Evolutionary conservation across 1,140 invertebrate genomes (phyloP).

Genomic region (Pseudoatta argentina): DNA sequence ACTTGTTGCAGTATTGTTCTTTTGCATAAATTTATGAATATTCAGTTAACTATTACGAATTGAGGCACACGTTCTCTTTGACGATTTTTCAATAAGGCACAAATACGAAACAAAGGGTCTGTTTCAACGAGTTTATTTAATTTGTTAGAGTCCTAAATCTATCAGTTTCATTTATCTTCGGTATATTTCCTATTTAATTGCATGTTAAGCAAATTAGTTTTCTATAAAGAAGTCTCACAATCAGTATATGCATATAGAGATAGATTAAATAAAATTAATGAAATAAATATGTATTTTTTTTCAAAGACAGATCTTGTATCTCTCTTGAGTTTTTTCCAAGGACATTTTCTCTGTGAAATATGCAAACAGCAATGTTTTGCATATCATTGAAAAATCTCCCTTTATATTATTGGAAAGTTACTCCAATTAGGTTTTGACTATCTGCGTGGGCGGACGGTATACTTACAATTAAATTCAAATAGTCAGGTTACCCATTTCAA

Average conservation of each 20-base stretch:
- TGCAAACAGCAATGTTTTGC: slow-evolving; percentile 6
- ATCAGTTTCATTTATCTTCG: slow-evolving; percentile 12
- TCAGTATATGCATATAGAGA: neutral
- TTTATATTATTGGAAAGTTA: slow-evolving; percentile 6
- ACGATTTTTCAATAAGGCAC: neutral
- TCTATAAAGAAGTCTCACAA: neutral
- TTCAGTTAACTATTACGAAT: neutral
- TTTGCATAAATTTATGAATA: slow-evolving; percentile 35
- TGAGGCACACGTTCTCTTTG: neutral
- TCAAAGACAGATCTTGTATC: neutral
- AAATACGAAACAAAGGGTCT: neutral
- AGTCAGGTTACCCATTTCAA: neutral
- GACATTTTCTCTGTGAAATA: neutral
- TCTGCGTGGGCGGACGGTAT: too few species aligned
- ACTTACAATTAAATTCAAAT: slow-evolving; percentile 6
- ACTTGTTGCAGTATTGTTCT: slow-evolving; percentile 39
- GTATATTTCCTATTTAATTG: neutral
- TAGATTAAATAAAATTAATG: neutral
- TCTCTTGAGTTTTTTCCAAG: neutral
- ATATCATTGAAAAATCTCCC: neutral
- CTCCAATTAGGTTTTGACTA: slow-evolving; percentile 9
- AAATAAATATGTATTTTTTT: neutral
- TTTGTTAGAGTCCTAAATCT: neutral
- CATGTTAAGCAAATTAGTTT: neutral
- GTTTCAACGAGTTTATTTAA: neutral